These are phyloP conservation scores for Sebastes variabilis DNA, from an alignment of 2,797 vertebrate genomes.

Conservation along the genomic window DNA sequence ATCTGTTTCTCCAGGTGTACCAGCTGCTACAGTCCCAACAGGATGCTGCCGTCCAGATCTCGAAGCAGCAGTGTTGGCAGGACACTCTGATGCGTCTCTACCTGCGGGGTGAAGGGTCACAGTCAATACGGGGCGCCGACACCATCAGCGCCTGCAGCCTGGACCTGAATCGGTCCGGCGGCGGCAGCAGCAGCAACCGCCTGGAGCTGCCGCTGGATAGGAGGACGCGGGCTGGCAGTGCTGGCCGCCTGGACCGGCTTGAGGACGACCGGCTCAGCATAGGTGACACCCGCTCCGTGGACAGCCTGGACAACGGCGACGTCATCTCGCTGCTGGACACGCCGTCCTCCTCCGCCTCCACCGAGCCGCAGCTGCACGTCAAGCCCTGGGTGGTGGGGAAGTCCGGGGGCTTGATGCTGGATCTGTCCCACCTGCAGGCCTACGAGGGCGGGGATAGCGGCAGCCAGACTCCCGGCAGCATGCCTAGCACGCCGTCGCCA, in stretches of 20 bases:
- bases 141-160: constrained; percentile 78
- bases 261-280: constrained; percentile 79
- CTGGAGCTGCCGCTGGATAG: constrained; percentile 74
- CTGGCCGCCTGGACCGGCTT: constrained; percentile 53
- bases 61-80: constrained; percentile 95
- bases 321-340: constrained; percentile 83
- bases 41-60: constrained; percentile 90
- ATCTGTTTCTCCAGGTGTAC: constrained; percentile 82
- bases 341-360: constrained; percentile 70
- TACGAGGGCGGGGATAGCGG: constrained; percentile 86
- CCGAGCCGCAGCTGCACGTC: constrained; percentile 68
- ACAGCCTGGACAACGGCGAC: constrained; percentile 86
- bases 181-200: constrained; percentile 42
- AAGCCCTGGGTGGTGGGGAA: constrained; percentile 85
- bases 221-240: constrained; percentile 40
- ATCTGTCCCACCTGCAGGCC: constrained; percentile 87
- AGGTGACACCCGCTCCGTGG: constrained; percentile 85
- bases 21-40: constrained; percentile 90
- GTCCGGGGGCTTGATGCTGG: constrained; percentile 87
- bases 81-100: constrained; percentile 91
- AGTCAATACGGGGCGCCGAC: constrained; percentile 59
- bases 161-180: constrained; percentile 64
- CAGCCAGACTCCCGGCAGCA: constrained; percentile 90
- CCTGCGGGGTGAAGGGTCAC: constrained; percentile 80
- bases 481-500: constrained; percentile 93